Percentiles rank a stretch among this genome's conserved stretches.
Conservation (phyloP, 2,113 vertebrate genomes). For the Aspiorhynchus laticeps region DNA sequence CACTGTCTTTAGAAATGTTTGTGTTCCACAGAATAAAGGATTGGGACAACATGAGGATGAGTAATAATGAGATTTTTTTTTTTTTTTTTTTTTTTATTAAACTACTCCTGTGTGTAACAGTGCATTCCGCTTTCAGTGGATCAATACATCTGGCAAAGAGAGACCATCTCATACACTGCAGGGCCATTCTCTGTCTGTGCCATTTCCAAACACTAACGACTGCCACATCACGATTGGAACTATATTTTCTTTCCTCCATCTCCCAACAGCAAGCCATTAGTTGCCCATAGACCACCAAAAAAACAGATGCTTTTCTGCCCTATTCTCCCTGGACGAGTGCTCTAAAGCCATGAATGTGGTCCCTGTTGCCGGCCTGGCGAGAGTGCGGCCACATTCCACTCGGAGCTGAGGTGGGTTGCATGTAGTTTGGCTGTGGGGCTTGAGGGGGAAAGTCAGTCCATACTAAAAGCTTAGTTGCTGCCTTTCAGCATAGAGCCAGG, state of each 20-base stretch:
- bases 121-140: background rate
- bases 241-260: background rate
- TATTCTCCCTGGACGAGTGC: background rate
- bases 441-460: constrained; percentile 63
- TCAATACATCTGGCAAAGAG: background rate
- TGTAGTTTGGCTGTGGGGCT: constrained; percentile 70
- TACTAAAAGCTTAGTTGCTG: constrained; percentile 71
- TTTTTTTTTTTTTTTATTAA: background rate
- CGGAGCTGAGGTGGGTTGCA: constrained; percentile 62
- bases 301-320: background rate
- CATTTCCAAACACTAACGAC: background rate
- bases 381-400: constrained; percentile 31
- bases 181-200: background rate
- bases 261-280: background rate
- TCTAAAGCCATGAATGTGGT: constrained; percentile 52
- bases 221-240: background rate
- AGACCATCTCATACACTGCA: background rate
- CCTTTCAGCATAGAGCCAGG: constrained; percentile 67
- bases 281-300: background rate
- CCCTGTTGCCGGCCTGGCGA: constrained; percentile 14
- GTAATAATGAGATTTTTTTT: background rate
- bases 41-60: background rate
- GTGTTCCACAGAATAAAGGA: background rate
- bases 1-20: background rate
- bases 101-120: background rate